A percentile compares a stretch with the other conserved stretches of the same genome.
These are phyloP conservation scores for Brachyrhaphis roseni DNA, from an alignment of 2,797 vertebrate genomes.

Conservation along the genomic window DNA sequence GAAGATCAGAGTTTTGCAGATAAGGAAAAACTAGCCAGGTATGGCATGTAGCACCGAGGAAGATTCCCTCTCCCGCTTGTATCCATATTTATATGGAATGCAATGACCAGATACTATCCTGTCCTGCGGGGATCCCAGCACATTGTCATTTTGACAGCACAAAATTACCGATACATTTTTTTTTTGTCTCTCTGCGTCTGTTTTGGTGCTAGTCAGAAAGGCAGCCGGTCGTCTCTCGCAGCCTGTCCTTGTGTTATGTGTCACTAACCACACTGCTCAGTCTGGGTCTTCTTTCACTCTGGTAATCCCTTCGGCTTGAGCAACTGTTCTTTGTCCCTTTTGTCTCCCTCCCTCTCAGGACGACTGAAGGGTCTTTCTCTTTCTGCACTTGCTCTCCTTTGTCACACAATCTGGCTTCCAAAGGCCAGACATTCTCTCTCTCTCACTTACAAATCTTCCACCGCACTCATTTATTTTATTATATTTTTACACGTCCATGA, in stretches of 20 bases:
- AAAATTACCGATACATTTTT: slow-evolving; percentile 29
- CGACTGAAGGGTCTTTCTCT: slow-evolving; percentile 62
- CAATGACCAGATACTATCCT: slow-evolving; percentile 51
- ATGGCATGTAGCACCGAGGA: slow-evolving; percentile 79
- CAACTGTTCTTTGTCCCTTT: slow-evolving; percentile 70
- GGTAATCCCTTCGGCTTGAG: slow-evolving; percentile 66
- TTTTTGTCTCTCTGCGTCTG: slow-evolving; percentile 21
- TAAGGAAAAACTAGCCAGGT: slow-evolving; percentile 94
- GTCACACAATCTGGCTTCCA: slow-evolving; percentile 57
- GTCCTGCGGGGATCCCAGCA: slow-evolving; percentile 39
- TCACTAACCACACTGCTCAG: slow-evolving; percentile 56
- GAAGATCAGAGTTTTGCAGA: slow-evolving; percentile 92
- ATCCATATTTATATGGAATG: slow-evolving; percentile 55
- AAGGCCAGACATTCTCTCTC: slow-evolving; percentile 51
- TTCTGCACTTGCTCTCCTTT: slow-evolving; percentile 69
- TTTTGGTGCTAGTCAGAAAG: slow-evolving; percentile 54
- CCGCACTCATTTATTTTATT: slow-evolving; percentile 8
- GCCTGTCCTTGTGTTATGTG: slow-evolving; percentile 33
- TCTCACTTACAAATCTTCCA: slow-evolving; percentile 30
- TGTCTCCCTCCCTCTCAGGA: slow-evolving; percentile 67
- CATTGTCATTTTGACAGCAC: slow-evolving; percentile 40
- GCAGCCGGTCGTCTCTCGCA: slow-evolving; percentile 39
- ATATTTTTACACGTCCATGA: slow-evolving; percentile 45
- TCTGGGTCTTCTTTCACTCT: slow-evolving; percentile 42
- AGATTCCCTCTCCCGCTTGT: slow-evolving; percentile 77